Evolutionary conservation across 1,140 invertebrate species (phyloP).

Genomic region (Solen grandis): DNA sequence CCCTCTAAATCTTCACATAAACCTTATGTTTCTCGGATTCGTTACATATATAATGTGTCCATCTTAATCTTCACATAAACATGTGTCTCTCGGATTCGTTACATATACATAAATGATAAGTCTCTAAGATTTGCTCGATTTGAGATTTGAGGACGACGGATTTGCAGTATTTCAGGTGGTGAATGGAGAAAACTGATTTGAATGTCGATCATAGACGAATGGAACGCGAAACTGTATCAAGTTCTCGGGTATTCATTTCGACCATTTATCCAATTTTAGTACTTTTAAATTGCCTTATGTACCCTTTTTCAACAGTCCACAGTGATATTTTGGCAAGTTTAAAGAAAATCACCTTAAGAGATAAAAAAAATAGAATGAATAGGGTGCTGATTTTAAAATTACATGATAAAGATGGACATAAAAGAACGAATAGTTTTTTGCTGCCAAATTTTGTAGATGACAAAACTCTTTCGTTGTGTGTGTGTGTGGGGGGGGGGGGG

Average conservation of each 20-base stretch:
- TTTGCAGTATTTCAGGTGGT: conserved; percentile 32
- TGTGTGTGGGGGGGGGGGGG: no score
- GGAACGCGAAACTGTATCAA: conserved; percentile 25
- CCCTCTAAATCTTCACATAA: no score
- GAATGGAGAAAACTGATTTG: conserved; percentile 43
- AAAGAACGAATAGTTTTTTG: no score
- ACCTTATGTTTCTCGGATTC: no score
- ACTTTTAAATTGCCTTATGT: background rate
- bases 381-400: background rate
- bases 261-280: background rate
- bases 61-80: no score
- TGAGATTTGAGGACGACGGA: conserved; percentile 16
- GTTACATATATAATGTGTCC: no score
- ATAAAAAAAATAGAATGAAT: background rate
- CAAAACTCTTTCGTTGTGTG: no score
- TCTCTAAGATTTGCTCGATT: no score
- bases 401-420: background rate
- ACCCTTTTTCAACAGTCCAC: no score
- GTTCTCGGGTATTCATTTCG: conserved; percentile 11
- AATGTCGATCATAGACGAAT: conserved; percentile 23
- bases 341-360: background rate
- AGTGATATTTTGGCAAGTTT: background rate
- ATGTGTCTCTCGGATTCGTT: no score
- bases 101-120: no score
- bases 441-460: no score